Evolutionary conservation across 2,797 vertebrate genomes (phyloP).

Genomic region (Poeciliopsis paucimaculata): DNA sequence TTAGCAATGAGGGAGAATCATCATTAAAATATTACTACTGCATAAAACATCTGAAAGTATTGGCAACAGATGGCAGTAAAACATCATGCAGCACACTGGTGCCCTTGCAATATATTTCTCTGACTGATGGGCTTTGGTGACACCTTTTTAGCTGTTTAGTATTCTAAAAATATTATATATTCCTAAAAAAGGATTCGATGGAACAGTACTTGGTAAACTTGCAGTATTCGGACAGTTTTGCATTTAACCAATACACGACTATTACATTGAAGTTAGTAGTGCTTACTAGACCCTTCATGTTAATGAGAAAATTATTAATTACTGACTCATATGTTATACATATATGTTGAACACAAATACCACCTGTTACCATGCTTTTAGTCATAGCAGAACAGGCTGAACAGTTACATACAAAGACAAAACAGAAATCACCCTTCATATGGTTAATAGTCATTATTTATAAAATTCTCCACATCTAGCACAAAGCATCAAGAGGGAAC

Average conservation of each 20-base stretch:
- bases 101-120: constrained; percentile 54
- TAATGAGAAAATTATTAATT: constrained; percentile 37
- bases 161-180: constrained; percentile 54
- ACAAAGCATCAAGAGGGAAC: constrained; percentile 23
- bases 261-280: constrained; percentile 31
- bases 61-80: constrained; percentile 96
- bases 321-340: constrained; percentile 50
- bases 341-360: constrained; percentile 14
- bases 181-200: constrained; percentile 41
- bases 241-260: constrained; percentile 40
- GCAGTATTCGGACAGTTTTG: constrained; percentile 48
- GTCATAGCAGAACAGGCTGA: constrained; percentile 15
- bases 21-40: constrained; percentile 72
- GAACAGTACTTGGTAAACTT: constrained; percentile 39
- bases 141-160: constrained; percentile 37
- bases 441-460: constrained; percentile 27
- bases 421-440: constrained; percentile 6
- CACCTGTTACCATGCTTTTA: constrained; percentile 48
- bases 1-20: constrained; percentile 61
- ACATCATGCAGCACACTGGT: constrained; percentile 72
- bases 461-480: constrained; percentile 6
- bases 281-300: constrained; percentile 34
- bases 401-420: constrained; percentile 14
- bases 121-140: constrained; percentile 39
- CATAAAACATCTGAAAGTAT: constrained; percentile 72